Evolutionary conservation across 2,113 vertebrate species (phyloP).

Genomic region (Fulmarus glacialis): DNA sequence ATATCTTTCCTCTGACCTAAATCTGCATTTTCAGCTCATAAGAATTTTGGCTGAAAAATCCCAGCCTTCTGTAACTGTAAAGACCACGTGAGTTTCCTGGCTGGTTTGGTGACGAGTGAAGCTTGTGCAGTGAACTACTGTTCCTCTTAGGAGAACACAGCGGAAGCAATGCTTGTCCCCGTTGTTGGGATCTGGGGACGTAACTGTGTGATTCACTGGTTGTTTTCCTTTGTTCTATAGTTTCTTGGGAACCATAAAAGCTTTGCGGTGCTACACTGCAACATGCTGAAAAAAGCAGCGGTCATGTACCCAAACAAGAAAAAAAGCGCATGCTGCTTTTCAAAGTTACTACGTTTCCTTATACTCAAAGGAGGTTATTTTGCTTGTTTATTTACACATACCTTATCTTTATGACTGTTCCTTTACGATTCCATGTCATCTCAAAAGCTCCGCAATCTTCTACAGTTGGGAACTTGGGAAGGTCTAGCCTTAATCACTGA

Average conservation of each 20-base stretch:
- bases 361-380: neutral
- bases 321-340: neutral
- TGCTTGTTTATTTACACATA: slow-evolving; percentile 30
- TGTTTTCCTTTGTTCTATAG: neutral
- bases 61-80: neutral
- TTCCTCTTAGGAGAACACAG: neutral
- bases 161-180: neutral
- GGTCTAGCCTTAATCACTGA: slow-evolving; percentile 64
- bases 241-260: neutral
- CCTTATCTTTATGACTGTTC: slow-evolving; percentile 35
- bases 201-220: neutral
- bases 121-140: neutral
- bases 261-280: neutral
- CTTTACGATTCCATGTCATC: slow-evolving; percentile 39
- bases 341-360: slow-evolving; percentile 7
- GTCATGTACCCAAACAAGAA: neutral
- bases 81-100: neutral
- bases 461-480: slow-evolving; percentile 27
- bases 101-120: neutral
- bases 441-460: slow-evolving; percentile 35
- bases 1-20: neutral
- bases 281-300: neutral
- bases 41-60: neutral
- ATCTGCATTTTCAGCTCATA: neutral
- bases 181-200: neutral